Percentiles rank a stretch among this genome's conserved stretches.
Conservation (phyloP, 2,797 vertebrate genomes). For the Alcedo atthis region DNA sequence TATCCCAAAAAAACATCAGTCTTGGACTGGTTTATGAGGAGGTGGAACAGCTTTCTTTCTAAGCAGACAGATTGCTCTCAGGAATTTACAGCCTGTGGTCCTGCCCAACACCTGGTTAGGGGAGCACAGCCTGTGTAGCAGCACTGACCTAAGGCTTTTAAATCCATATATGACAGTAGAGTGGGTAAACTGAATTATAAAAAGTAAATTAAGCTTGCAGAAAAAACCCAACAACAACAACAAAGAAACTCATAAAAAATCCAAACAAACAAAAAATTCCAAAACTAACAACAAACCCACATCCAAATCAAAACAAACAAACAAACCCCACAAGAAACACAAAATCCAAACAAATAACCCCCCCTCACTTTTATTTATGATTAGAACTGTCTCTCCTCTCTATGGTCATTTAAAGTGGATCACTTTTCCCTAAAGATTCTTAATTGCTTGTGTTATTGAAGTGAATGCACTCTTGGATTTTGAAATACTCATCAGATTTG, state of each 20-base stretch:
- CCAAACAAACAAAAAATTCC: no score
- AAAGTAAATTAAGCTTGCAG: not conserved
- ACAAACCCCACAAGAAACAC: no score
- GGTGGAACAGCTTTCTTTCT: constrained; percentile 15
- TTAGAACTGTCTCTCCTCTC: not conserved
- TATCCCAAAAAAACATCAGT: not conserved
- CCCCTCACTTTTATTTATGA: not conserved
- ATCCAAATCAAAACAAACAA: no score
- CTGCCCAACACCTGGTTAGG: constrained; percentile 18
- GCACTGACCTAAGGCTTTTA: not conserved
- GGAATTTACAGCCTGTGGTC: constrained; percentile 14
- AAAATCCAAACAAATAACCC: no score
- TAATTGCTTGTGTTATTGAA: not conserved
- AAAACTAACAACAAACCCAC: no score
- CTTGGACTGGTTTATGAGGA: not conserved
- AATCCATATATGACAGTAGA: not conserved
- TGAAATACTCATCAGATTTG: not conserved
- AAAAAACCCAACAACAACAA: not conserved
- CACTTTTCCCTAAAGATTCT: not conserved
- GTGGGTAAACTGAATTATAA: not conserved
- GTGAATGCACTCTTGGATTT: not conserved
- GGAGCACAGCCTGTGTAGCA: not conserved
- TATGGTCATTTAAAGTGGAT: not conserved
- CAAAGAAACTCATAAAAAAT: no score
- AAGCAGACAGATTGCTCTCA: not conserved